phyloP scores from a whole-genome alignment of 2,888 invertebrate genomes.

The Stegophylla sp. region DNA sequence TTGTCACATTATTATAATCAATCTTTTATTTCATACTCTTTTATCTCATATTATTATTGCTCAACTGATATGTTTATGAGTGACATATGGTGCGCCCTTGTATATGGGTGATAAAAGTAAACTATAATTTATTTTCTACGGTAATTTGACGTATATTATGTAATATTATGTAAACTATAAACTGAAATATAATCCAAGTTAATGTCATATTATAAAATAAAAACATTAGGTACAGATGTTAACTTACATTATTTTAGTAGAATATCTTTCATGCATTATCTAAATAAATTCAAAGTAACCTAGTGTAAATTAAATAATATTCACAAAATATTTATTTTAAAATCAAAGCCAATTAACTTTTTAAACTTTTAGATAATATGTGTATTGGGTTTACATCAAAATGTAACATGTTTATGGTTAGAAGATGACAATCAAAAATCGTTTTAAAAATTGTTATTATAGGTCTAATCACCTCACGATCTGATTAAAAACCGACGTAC shows the following conservation, averaged over 20 bases:
- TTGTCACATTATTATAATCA: neutral
- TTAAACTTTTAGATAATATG: neutral
- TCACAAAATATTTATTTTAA: neutral
- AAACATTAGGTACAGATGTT: neutral
- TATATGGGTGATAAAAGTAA: conserved; percentile 28
- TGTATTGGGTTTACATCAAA: neutral
- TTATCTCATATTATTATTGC: conserved; percentile 15
- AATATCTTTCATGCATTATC: neutral
- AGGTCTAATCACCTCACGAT: conserved; percentile 40
- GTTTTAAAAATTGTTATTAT: conserved; percentile 31
- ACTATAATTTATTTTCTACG: conserved; percentile 1
- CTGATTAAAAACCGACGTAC: conserved; percentile 42
- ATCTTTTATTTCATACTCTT: neutral
- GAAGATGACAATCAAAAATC: conserved; percentile 50
- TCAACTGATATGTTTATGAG: neutral
- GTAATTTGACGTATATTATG: conserved; percentile 10
- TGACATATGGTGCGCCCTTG: conserved; percentile 25
- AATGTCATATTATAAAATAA: conserved; percentile 11
- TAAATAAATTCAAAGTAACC: neutral
- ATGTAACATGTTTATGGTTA: conserved; percentile 7
- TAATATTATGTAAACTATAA: neutral
- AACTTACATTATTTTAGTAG: no score
- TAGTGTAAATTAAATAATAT: neutral
- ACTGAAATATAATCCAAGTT: neutral
- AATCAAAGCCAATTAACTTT: neutral